Evolutionary conservation across 2,113 vertebrate genomes (phyloP).

Genomic region (Hemichromis elongatus): DNA sequence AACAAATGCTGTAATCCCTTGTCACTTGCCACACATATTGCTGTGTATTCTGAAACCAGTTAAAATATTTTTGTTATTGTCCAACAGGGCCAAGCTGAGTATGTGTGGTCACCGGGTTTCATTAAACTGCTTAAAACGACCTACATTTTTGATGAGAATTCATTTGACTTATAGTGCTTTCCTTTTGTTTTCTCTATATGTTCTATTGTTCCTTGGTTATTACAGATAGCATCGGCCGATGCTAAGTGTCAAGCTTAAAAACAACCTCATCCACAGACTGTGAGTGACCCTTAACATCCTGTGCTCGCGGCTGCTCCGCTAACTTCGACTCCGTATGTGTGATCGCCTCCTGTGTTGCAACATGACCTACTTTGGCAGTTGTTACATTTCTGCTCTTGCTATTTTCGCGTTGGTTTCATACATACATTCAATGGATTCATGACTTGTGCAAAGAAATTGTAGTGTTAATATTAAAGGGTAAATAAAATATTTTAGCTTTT

Average conservation of each 20-base stretch:
- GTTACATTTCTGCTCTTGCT: conserved; percentile 9
- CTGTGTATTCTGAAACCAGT: neutral
- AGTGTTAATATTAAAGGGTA: neutral
- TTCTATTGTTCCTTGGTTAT: conserved; percentile 1
- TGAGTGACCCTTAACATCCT: neutral
- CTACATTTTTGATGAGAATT: neutral
- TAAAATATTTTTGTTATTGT: neutral
- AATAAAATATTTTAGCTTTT: neutral
- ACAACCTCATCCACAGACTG: neutral
- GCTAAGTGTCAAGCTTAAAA: neutral
- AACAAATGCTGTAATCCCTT: neutral
- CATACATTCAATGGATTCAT: neutral
- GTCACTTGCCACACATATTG: neutral
- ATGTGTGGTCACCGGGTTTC: neutral
- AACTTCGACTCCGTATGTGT: neutral
- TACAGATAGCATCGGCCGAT: neutral
- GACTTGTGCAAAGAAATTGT: neutral
- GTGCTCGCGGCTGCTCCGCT: neutral
- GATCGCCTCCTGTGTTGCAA: conserved; percentile 27
- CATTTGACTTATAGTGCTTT: neutral
- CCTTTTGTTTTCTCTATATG: neutral
- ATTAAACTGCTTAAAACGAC: neutral
- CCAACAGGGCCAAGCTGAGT: neutral
- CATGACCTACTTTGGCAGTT: neutral
- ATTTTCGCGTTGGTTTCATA: neutral